phyloP scores from a whole-genome alignment of 2,888 invertebrate species.

The Drosophila imparisetae region DNA sequence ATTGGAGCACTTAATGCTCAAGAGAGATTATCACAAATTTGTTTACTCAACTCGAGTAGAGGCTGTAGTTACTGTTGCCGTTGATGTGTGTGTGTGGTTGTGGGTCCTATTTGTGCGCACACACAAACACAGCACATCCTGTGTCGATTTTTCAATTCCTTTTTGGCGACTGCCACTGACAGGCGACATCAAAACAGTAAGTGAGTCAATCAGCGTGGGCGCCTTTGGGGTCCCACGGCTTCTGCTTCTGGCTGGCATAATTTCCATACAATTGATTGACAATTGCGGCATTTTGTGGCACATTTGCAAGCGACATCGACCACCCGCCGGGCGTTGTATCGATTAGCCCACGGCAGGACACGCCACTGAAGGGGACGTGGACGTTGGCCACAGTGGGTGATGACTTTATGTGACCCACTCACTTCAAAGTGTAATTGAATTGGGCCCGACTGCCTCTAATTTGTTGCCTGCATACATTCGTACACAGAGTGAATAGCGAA shows the following conservation, averaged over 20 bases:
- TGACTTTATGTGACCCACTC: constrained; percentile 12
- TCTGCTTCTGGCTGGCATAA: constrained; percentile 62
- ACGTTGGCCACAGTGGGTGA: constrained; percentile 17
- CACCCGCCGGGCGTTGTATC: constrained; percentile 64
- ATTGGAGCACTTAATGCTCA: constrained; percentile 52
- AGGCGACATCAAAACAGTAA: constrained; percentile 52
- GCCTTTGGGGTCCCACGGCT: constrained; percentile 7
- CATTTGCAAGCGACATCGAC: constrained; percentile 66
- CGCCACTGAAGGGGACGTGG: constrained; percentile 32
- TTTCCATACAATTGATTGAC: constrained; percentile 79
- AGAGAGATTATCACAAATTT: constrained; percentile 77
- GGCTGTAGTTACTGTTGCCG: constrained; percentile 32
- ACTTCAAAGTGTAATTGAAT: constrained; percentile 59
- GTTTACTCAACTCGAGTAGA: constrained; percentile 62
- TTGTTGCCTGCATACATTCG: constrained; percentile 34
- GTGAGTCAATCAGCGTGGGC: constrained; percentile 14
- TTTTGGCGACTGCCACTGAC: constrained; percentile 57
- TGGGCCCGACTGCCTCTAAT: constrained; percentile 35
- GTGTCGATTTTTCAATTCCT: constrained; percentile 49
- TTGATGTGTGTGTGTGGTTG: constrained; percentile 5
- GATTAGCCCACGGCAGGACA: constrained; percentile 64
- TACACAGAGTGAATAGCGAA: background rate
- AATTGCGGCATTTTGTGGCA: constrained; percentile 78
- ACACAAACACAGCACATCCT: constrained; percentile 10
- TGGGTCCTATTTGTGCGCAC: constrained; percentile 10